Evolutionary conservation across 2,888 invertebrate species (phyloP), one percentile per base, ranked within the genome.

Genomic region (Drosophila dives): DNA sequence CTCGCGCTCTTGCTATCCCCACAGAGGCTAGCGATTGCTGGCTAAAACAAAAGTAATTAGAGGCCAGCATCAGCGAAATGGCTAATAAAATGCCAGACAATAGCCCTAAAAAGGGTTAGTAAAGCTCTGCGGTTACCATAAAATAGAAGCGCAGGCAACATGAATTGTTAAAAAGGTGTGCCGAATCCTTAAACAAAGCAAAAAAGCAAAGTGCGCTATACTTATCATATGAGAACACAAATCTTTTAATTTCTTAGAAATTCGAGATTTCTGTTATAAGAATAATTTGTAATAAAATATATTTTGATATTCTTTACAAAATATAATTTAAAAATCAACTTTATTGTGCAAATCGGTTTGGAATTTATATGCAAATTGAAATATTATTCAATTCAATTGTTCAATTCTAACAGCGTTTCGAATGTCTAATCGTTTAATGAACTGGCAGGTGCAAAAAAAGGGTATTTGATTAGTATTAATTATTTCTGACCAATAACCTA

Each of bases 31-130:
- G 64, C 58, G 77, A 71, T 66, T 77, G 48, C 76, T 64, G 61
- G 42, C 54, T 34, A 61, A 66, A 80, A 66, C 66, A 81, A 80
- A 83, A 83, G 83, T 72, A 81, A 81, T 81, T 80, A 83, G 66
- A 77, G 65, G 61, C 61, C 56, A 59, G 64, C 50, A 34, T 10
- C 67, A 64, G 45, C 48, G 60, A 66, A 74, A 60, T 53, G 68
- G 51, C 62, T 48, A 54, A 81, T 66, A 74, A 53, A 81, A 68
- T 54, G 51, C 51, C 60, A 66, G 68, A 81, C 64, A 67, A 68
- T 36, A 33, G 48, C 32, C 58, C 26, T 56, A 36, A 53, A 71
- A 81, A 40, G 67, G 73, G 56, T 68, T 61, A 64, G 62, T 59
- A 45, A 64, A 80, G 63, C 64, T 64, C 53, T 72, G 80, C 53